These are phyloP conservation scores for Aleiodes sp. DNA, from an alignment of 1,140 invertebrate species.

Conservation along the genomic window DNA sequence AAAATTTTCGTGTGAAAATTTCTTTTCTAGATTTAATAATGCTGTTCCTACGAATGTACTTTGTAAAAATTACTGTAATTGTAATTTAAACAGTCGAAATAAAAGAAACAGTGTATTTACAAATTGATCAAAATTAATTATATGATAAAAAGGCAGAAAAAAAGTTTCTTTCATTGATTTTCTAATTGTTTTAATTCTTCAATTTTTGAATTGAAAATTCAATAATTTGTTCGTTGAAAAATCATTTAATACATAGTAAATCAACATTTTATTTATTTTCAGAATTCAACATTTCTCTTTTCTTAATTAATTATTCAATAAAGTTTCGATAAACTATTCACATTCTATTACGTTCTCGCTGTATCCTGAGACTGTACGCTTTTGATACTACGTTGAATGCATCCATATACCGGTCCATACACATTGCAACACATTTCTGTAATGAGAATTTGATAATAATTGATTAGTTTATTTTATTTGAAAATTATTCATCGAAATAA, in stretches of 20 bases:
- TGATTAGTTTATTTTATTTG: too few species aligned
- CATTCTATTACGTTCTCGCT: conserved; percentile 73
- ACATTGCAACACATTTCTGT: conserved; percentile 96
- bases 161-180: too few species aligned
- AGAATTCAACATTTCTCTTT: too few species aligned
- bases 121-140: too few species aligned
- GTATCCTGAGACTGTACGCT: conserved; percentile 83
- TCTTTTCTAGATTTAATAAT: conserved; percentile 37
- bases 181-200: too few species aligned
- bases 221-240: too few species aligned
- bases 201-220: too few species aligned
- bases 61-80: conserved; percentile 37
- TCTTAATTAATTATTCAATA: background rate
- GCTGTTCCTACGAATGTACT: conserved; percentile 41
- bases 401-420: conserved; percentile 98
- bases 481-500: too few species aligned
- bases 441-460: too few species aligned
- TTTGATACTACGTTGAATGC: conserved; percentile 90
- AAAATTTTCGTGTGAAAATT: conserved; percentile 35
- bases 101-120: conserved; percentile 39
- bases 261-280: too few species aligned
- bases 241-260: too few species aligned
- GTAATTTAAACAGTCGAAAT: conserved; percentile 36
- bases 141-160: too few species aligned
- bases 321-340: conserved; percentile 44